phyloP scores from a whole-genome alignment of 1,140 invertebrate species.

The Camponotus pennsylvanicus region DNA sequence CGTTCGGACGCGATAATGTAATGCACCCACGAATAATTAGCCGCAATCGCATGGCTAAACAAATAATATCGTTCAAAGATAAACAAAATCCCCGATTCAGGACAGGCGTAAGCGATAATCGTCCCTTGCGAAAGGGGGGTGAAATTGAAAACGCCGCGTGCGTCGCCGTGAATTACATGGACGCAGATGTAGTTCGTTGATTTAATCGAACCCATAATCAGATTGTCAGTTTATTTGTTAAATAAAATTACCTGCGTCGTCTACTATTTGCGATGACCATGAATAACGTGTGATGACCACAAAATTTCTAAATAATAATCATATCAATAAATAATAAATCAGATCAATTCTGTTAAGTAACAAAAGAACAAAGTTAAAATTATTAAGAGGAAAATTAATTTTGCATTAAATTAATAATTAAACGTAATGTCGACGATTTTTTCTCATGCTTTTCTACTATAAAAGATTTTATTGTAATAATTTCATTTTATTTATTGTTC shows the following conservation, averaged over 20 bases:
- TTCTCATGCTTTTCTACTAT: background rate
- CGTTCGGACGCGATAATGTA: background rate
- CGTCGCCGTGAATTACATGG: background rate
- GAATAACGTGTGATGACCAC: background rate
- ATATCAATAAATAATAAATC: background rate
- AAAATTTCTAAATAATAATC: background rate
- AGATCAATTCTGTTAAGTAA: background rate
- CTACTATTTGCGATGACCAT: background rate
- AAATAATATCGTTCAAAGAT: slow-evolving; percentile 2
- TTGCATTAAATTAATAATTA: too few relatives aligned
- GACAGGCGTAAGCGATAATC: background rate
- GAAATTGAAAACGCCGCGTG: background rate
- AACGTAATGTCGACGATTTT: background rate
- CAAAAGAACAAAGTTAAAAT: background rate
- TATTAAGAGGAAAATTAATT: background rate
- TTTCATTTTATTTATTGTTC: background rate
- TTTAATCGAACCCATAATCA: slow-evolving; percentile 38
- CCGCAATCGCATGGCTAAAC: background rate
- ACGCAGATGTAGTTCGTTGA: background rate
- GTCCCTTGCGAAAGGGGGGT: background rate
- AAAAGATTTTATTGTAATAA: background rate
- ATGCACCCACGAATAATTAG: background rate
- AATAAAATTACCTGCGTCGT: background rate
- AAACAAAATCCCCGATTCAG: slow-evolving; percentile 3
- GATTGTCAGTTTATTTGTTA: slow-evolving; percentile 38